These are phyloP conservation scores for Hetaerina americana DNA, from an alignment of 1,140 invertebrate species.

Conservation along the genomic window DNA sequence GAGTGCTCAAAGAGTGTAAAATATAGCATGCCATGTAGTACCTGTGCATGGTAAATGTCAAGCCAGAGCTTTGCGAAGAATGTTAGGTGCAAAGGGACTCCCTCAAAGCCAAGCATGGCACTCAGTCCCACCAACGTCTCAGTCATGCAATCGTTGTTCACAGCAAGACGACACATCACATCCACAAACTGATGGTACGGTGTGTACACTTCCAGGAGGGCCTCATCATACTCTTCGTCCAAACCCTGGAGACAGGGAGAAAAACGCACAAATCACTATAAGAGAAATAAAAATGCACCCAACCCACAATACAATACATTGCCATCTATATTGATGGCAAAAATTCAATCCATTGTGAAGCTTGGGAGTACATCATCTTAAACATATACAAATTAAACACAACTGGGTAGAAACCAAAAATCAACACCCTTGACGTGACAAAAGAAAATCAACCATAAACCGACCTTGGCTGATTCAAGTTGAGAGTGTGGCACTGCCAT, in stretches of 20 bases:
- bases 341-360: neutral
- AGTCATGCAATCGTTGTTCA: slow-evolving; percentile 64
- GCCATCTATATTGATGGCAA: neutral
- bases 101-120: slow-evolving; percentile 77
- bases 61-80: slow-evolving; percentile 77
- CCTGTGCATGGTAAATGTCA: slow-evolving; percentile 62
- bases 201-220: slow-evolving; percentile 60
- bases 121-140: slow-evolving; percentile 65
- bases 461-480: slow-evolving; percentile 52
- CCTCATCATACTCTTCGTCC: slow-evolving; percentile 65
- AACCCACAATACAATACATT: neutral
- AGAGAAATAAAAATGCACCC: slow-evolving; percentile 14
- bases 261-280: slow-evolving; percentile 2
- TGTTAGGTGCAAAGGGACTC: slow-evolving; percentile 63
- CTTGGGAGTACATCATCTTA: too few species aligned
- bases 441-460: neutral
- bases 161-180: slow-evolving; percentile 75
- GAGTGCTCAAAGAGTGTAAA: slow-evolving; percentile 6
- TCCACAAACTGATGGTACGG: slow-evolving; percentile 78
- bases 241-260: slow-evolving; percentile 37
- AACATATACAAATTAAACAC: neutral
- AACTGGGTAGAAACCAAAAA: neutral
- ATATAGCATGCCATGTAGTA: slow-evolving; percentile 21
- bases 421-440: neutral
- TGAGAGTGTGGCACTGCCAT: slow-evolving; percentile 71